A percentile compares a stretch with the other conserved stretches of the same genome.
Conservation (phyloP, 2,113 vertebrate species). For the Entomyzon cyanotis region DNA sequence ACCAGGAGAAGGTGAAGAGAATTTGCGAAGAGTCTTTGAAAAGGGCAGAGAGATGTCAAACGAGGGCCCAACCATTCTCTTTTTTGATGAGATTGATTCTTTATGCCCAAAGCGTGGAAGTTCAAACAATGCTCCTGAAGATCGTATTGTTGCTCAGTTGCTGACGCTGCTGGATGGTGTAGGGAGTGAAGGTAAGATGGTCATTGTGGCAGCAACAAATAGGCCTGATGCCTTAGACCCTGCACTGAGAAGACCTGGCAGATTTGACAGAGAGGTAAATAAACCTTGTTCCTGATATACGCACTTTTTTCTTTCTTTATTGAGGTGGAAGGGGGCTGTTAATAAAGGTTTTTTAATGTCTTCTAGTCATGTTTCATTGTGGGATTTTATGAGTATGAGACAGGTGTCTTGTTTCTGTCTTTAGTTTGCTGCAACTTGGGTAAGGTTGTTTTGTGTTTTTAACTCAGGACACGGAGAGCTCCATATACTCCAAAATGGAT, state of each 20-base stretch:
- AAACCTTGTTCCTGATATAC: background rate
- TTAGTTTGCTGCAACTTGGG: background rate
- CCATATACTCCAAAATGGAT: background rate
- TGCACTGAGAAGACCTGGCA: conserved; percentile 88
- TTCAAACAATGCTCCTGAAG: conserved; percentile 76
- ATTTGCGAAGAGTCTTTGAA: conserved; percentile 81
- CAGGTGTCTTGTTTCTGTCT: background rate
- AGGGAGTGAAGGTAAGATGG: conserved; percentile 70
- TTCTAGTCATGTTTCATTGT: background rate
- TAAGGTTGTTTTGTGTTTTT: background rate
- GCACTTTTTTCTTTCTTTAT: background rate
- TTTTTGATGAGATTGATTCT: conserved; percentile 92
- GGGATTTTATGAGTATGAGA: background rate
- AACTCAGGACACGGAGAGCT: background rate
- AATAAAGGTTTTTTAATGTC: background rate
- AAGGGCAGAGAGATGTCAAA: conserved; percentile 75
- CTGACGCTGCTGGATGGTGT: conserved; percentile 90
- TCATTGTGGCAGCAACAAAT: conserved; percentile 88
- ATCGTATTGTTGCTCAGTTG: conserved; percentile 89
- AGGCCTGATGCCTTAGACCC: conserved; percentile 86
- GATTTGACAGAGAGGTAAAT: conserved; percentile 92
- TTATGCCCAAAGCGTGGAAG: conserved; percentile 84
- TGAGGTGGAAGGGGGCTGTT: background rate
- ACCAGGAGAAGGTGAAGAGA: conserved; percentile 92
- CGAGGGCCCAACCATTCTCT: conserved; percentile 84